Percentiles rank a stretch among this genome's conserved stretches.
phyloP scores from a whole-genome alignment of 2,888 invertebrate genomes.

The Lordiphosa fenestrarum region DNA sequence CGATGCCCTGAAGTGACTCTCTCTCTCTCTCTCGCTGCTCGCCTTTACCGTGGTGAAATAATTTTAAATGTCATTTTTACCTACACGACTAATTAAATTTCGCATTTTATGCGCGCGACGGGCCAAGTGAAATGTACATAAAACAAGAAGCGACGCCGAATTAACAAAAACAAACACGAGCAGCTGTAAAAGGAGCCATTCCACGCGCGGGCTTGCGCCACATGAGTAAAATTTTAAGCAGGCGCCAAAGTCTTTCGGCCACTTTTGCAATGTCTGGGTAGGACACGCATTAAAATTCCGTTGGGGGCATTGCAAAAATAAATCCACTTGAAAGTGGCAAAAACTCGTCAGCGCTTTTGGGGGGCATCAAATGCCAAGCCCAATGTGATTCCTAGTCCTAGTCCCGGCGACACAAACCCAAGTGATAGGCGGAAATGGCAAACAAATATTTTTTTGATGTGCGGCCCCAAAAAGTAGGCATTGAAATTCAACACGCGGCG shows the following conservation, averaged over 20 bases:
- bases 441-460: constrained; percentile 73
- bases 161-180: constrained; percentile 67
- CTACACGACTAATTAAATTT: constrained; percentile 72
- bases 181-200: constrained; percentile 47
- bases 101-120: constrained; percentile 57
- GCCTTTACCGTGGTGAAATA: constrained; percentile 23
- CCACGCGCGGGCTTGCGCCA: constrained; percentile 21
- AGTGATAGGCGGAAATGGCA: constrained; percentile 62
- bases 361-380: constrained; percentile 73
- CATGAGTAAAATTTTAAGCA: constrained; percentile 72
- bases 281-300: constrained; percentile 66
- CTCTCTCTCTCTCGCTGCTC: constrained; percentile 12
- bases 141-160: constrained; percentile 47
- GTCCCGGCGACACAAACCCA: constrained; percentile 24
- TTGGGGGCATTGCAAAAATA: constrained; percentile 72
- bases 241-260: constrained; percentile 47
- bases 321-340: constrained; percentile 69
- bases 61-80: constrained; percentile 67
- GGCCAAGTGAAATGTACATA: constrained; percentile 57
- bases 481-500: constrained; percentile 72
- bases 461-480: constrained; percentile 68
- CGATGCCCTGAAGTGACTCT: constrained; percentile 2
- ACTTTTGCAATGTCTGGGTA: constrained; percentile 24
- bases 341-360: constrained; percentile 61
- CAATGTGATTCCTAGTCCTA: constrained; percentile 69